phyloP scores from a whole-genome alignment of 2,113 vertebrate species.

The zebrafish (Danio rerio) region GRCz12tu NC_133198.1:5901501-5902000 shows the following conservation, averaged over 20 bases:
- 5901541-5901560: neutral
- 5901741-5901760: neutral
- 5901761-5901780: constrained; percentile 8
- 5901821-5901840: constrained; percentile 11
- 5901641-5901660: neutral
- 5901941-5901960: too few species aligned
- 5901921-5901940: too few species aligned
- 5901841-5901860: constrained; percentile 4
- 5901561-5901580: neutral
- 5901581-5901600: neutral
- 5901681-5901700: constrained; percentile 11
- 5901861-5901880: constrained; percentile 6
- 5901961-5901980: too few species aligned
- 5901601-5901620: constrained; percentile 8
- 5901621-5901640: constrained; percentile 7
- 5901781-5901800: constrained; percentile 27
- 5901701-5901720: neutral
- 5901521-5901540: neutral
- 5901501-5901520: neutral
- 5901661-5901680: neutral
- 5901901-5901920: neutral
- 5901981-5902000: too few species aligned
- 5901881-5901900: neutral
- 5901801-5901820: neutral
- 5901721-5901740: neutral